Base-by-base conservation (phyloP, 2,888 invertebrate species). In the Mongoloraphidia duomilia region DNA sequence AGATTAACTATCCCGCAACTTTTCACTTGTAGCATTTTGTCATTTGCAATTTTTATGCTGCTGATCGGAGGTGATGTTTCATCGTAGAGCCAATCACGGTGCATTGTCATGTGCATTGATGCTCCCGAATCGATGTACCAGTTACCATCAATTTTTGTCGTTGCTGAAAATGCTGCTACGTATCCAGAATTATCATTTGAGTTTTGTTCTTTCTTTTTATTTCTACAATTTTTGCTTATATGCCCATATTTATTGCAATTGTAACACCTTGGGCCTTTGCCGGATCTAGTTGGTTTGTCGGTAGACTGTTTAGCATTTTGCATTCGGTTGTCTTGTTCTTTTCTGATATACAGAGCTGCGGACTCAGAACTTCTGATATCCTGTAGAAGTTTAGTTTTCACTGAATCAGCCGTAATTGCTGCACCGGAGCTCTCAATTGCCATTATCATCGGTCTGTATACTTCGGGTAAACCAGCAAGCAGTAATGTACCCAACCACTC, bases 401-500 rank as follows among this genome's bases (percentile, higher is more conserved):
- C 56, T 4, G 54, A 46, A 49, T 61, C 61, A 9, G 43, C 54
- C 8, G 56, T 55, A 13, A 63, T 57, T n/a, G 45, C 13, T 0
- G 51, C 54, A 47, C 60, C 59, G 26, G 54, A 59, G 42, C 54
- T 59, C 46, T 58, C 57, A 6, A 57, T 38, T 2, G 50, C 56
- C 53, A 59, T 58, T n/a, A 62, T 58, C 58, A 63, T 60, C 6
- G 61, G 60, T 17, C 52, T 50, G 45, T 58, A 60, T 26, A 55
- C 49, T 14, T 60, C 58, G 13, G 59, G 56, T 11, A 61, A 44
- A 26, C 59, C 59, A 11, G 60, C 58, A 11, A 63, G 49, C 41
- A 63, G 49, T 6, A 63, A 49, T 3, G 59, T 56, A 8, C 58
- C 60, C 6, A 63, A 47, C 58, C 60, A 62, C 50, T 59, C 56